These are phyloP conservation scores for Pempheris klunzingeri DNA, from an alignment of 2,797 vertebrate genomes.

Conservation along the genomic window DNA sequence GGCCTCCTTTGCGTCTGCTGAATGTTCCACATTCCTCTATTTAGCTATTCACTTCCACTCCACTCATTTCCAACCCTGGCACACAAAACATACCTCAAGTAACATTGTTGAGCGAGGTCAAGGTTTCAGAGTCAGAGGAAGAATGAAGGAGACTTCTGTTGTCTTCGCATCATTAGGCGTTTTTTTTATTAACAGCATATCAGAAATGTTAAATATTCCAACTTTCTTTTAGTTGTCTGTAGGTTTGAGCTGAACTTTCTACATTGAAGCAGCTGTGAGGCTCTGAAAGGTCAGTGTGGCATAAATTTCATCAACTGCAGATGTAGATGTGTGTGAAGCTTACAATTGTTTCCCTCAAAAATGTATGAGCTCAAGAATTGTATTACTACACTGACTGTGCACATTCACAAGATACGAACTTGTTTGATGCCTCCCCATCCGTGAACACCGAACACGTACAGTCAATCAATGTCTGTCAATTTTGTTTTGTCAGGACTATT, in stretches of 20 bases:
- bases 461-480: not conserved
- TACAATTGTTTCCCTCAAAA: not conserved
- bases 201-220: not conserved
- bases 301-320: not conserved
- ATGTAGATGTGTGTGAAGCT: slow-evolving; percentile 25
- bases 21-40: not conserved
- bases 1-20: slow-evolving; percentile 18
- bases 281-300: slow-evolving; percentile 33
- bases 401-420: not conserved
- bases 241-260: not conserved
- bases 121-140: not conserved
- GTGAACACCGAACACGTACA: not conserved
- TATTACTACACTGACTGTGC: not conserved
- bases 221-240: slow-evolving; percentile 1
- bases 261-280: not conserved
- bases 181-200: not conserved
- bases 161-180: not conserved
- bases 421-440: not conserved
- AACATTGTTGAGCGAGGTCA: not conserved
- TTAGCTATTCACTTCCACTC: not conserved
- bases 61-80: not conserved
- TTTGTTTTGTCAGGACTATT: not conserved
- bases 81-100: not conserved
- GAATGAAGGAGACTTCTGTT: not conserved
- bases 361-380: not conserved